Conservation (phyloP, 2,797 vertebrate species). For the Okamejei kenojei region DNA sequence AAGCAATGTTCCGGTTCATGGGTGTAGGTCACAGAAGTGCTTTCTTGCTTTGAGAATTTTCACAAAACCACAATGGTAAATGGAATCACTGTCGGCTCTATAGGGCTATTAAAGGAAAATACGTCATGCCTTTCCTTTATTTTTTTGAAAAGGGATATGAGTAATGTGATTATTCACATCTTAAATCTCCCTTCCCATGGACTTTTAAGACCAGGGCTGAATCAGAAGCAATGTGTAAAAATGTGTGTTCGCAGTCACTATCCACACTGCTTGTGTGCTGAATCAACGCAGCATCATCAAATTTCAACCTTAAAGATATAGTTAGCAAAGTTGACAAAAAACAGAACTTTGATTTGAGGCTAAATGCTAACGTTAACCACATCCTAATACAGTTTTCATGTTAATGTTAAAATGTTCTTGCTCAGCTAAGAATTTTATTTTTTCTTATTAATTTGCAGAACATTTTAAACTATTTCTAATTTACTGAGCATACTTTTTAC, state of each 20-base stretch:
- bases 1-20: background rate
- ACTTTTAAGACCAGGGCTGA: constrained; percentile 47
- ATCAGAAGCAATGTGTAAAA: constrained; percentile 47
- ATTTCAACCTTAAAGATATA: constrained; percentile 3
- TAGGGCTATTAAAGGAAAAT: background rate
- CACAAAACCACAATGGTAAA: background rate
- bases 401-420: background rate
- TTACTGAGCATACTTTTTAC: too few relatives aligned
- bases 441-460: background rate
- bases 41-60: background rate
- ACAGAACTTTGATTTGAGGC: constrained; percentile 47
- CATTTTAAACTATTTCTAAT: background rate
- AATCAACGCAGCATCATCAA: constrained; percentile 42
- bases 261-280: constrained; percentile 47
- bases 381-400: background rate
- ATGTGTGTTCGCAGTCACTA: constrained; percentile 49
- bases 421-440: background rate
- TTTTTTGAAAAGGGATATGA: constrained; percentile 20
- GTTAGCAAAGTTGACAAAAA: constrained; percentile 31
- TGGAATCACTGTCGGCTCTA: background rate
- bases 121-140: constrained; percentile 43
- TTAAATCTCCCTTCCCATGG: constrained; percentile 49
- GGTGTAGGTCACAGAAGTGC: background rate
- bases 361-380: constrained; percentile 53
- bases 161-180: constrained; percentile 49